Evolutionary conservation across 2,888 invertebrate species (phyloP), one percentile per base, ranked within the genome.

Genomic region (Epinotia nisella): DNA sequence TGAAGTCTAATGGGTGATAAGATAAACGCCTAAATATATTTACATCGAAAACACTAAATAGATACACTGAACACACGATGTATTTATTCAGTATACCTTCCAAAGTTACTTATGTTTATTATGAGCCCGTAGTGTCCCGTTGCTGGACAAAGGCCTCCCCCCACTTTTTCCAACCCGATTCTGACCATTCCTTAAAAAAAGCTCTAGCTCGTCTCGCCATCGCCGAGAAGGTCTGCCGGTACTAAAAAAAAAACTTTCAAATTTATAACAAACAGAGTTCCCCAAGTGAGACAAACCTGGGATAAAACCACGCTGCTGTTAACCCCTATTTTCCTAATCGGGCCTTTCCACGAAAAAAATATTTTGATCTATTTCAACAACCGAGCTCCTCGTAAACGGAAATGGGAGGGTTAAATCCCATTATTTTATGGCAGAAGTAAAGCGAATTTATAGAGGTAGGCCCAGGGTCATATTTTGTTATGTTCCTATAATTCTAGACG

Each of bases 401-500:
- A 87, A 89, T 87, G 84, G 85, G 87, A 86, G 89, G 91, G 91
- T 89, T 91, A 90, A 92, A 93, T 90, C 90, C 90, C 90, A 90
- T 92, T 92, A 92, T 91, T 91, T 92, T 92, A 92, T 90, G 85
- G 91, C 86, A 89, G 89, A 91, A 90, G 90, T 90, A 90, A 90
- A 91, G 83, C 88, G 88, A 75, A 90, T 91, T 91, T 91, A 90
- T 90, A 82, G 88, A 85, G 90, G 90, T 87, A 85, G 81, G 82
- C 85, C 85, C 81, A 80, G 77, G 86, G 87, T 87, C 85, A 88
- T 91, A 90, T 91, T 90, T 89, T 87, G 90, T 90, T 91, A 90
- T 91, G 89, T 90, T 86, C 89, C 88, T 87, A 91, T 91, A 90
- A 91, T 90, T 91, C 85, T 75, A 68, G 74, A 67, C 70, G 70